Base-by-base conservation (phyloP, 1,140 invertebrate species). In the Mamestra configurata region DNA sequence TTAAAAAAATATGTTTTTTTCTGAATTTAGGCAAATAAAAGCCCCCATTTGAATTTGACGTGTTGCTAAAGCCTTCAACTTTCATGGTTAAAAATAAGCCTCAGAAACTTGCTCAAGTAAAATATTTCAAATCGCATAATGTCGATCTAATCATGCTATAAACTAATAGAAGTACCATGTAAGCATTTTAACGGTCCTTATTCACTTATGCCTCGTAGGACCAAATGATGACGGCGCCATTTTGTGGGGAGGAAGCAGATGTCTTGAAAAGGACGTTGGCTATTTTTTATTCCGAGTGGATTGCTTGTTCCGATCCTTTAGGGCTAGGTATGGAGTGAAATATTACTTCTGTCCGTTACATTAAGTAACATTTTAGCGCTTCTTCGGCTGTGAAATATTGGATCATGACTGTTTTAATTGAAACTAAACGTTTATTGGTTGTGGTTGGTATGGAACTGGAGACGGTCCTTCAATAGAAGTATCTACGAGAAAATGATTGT, bases 271-370 rank as follows among this genome's bases (percentile, higher is more conserved):
- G 8, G 53, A 24, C 59, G 59, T 18, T 10, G 59, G 59, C 15
- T 5, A 61, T 61, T 37, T 61, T 61, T 61, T 61, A n/a, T 57
- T 22, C 24, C 53, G 22, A 57, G 3, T 27, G 20, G 6, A 53
- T 53, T 22, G 24, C 53, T 27, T 10, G 22, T 24, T 53, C 51
- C 51, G 22, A 13, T 24, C 22, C 22, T 57, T 57, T 4, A 4
- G 24, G n/a, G 22, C 53, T 4, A 11, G 4, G 43, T n/a, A n/a
- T n/a, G n/a, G 22, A 57, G 27, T 57, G 22, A 57, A 27, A 15
- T 57, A 57, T 57, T 27, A 13, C 20, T 57, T 57, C 1, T 15
- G 11, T 57, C 8, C 13, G 0, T 55, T 24, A 24, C 20, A 24
- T 24, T 55, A 8, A 22, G 20, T 55, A 55, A 13, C 20, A 55